Percentiles rank a stretch among this genome's conserved stretches.
These are phyloP conservation scores for Zaprionus lachaisei DNA, from an alignment of 1,140 invertebrate genomes.

Conservation along the genomic window DNA sequence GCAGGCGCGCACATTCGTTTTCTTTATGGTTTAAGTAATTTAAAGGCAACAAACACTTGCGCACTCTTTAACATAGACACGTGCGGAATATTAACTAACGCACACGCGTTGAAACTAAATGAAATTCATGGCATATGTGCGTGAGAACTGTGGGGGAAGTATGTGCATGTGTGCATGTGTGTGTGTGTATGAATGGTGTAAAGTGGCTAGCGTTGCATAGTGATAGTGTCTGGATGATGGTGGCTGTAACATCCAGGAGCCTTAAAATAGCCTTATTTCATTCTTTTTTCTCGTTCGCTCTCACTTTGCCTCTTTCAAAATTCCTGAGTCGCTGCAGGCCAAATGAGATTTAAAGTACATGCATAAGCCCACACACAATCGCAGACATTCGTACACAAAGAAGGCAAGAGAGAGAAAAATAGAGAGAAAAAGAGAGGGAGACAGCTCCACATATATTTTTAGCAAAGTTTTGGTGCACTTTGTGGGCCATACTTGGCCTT, in stretches of 20 bases:
- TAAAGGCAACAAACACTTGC: conserved; percentile 56
- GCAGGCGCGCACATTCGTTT: conserved; percentile 47
- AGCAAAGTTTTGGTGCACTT: conserved; percentile 60
- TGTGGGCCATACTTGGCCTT: conserved; percentile 60
- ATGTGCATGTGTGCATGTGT: conserved; percentile 20
- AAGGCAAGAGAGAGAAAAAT: not conserved
- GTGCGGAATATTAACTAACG: conserved; percentile 79
- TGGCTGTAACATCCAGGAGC: conserved; percentile 57
- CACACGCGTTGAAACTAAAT: conserved; percentile 79
- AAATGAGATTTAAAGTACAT: conserved; percentile 79
- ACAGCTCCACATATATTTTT: not conserved
- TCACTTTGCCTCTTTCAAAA: conserved; percentile 50
- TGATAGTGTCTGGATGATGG: conserved; percentile 66
- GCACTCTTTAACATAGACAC: conserved; percentile 45
- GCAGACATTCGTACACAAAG: conserved; percentile 30
- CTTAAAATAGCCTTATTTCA: conserved; percentile 61
- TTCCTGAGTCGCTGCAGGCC: conserved; percentile 71
- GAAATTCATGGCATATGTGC: conserved; percentile 83
- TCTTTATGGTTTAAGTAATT: conserved; percentile 77
- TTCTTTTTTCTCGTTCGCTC: conserved; percentile 31
- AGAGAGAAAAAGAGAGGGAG: not conserved
- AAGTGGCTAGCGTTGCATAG: conserved; percentile 74
- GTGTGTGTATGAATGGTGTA: conserved; percentile 45
- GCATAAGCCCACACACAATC: conserved; percentile 27
- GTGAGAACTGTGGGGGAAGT: conserved; percentile 57